Base-by-base conservation (phyloP, 2,113 vertebrate genomes). In the Seriola aureovittata region DNA sequence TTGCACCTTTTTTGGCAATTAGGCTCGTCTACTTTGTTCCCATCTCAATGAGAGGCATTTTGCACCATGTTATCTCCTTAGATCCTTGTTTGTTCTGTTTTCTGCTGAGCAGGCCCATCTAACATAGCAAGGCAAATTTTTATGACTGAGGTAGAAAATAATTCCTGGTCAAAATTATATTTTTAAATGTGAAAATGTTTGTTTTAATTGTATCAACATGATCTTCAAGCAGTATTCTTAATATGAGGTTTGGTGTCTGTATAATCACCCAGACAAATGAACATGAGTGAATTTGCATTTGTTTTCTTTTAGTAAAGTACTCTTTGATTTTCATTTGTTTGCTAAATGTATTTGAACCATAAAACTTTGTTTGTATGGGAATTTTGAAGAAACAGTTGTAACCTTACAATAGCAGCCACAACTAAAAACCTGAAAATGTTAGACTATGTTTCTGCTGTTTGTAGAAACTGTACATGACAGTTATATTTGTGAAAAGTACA, bases 401-500 rank as follows among this genome's bases (percentile, higher is more conserved):
- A 66, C 50, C 4, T 32, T 25, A 23, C 4, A 44, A 62, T n/a
- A 76, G 17, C 23, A 69, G 68, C 25, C 8, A 5, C 50, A 64
- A 12, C n/a, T 48, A 69, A 52, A 88, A 71, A 32, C 58, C 44
- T 52, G 32, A 69, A 85, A 40, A 59, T 60, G 52, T 72, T 75
- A 12, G 3, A 32, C 19, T 2, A 3, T 60, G 52, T 84, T 88
- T 86, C 69, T 89, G 52, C 73, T 58, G 32, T 66, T 81, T 44
- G 84, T 86, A 64, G 73, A 81, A 83, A 73, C 58, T 66, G 6
- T 16, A 38, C 40, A 54, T 52, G 13, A 60, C 50, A 64, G 34
- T 65, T 71, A 54, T 79, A 44, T 84, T 66, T 87, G 78, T 84
- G 72, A 75, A 19, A 54, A 36, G 46, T 86, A 62, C 55, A 75